Conservation (phyloP, 1,140 invertebrate genomes). For the Nephila pilipes region DNA sequence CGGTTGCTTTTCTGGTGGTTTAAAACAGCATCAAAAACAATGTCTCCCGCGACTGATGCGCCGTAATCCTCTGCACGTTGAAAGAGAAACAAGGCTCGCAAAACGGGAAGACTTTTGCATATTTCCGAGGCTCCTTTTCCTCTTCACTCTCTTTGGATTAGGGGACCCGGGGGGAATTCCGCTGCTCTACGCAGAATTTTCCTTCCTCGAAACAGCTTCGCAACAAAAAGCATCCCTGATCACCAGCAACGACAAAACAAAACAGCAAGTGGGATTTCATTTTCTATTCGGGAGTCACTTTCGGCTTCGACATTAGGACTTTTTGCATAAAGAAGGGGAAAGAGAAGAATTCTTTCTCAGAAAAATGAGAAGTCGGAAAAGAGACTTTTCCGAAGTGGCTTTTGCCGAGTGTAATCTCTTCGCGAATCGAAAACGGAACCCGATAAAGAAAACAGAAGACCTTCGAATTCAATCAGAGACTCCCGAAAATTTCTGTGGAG, state of each 20-base stretch:
- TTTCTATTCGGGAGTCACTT: constrained; percentile 51
- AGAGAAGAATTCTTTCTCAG: constrained; percentile 43
- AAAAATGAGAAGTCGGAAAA: constrained; percentile 60
- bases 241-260: constrained; percentile 71
- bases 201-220: constrained; percentile 1
- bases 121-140: constrained; percentile 63
- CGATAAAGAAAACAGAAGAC: constrained; percentile 62
- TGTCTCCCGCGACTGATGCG: constrained; percentile 74
- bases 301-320: constrained; percentile 61
- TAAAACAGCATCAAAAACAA: constrained; percentile 73
- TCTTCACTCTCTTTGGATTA: constrained; percentile 72
- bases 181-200: constrained; percentile 41
- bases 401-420: constrained; percentile 72
- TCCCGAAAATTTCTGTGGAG: constrained; percentile 14
- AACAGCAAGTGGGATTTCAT: constrained; percentile 77
- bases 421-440: constrained; percentile 44
- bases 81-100: constrained; percentile 51
- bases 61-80: constrained; percentile 74
- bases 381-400: constrained; percentile 70
- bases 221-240: constrained; percentile 60
- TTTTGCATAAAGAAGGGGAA: constrained; percentile 63
- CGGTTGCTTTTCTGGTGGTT: constrained; percentile 75
- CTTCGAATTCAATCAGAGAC: constrained; percentile 66
- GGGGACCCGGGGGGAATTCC: constrained; percentile 39
- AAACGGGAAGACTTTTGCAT: constrained; percentile 75